Evolutionary conservation across 2,888 invertebrate genomes (phyloP).

Genomic region (Temnothorax unifasciatus): DNA sequence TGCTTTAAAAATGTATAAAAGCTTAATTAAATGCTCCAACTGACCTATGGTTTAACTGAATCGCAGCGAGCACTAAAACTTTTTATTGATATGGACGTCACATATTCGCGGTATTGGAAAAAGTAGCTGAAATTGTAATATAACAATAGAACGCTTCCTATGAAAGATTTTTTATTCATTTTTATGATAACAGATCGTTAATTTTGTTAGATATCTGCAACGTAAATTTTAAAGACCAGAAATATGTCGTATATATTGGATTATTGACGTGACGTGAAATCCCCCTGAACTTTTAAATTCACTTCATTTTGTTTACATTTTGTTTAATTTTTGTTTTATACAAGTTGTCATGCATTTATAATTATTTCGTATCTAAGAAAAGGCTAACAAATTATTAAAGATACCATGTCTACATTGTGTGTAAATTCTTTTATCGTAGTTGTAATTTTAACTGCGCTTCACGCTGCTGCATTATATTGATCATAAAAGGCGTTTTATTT

Average conservation of each 20-base stretch:
- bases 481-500: conserved; percentile 34
- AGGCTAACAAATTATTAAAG: conserved; percentile 1
- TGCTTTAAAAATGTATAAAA: conserved; percentile 64
- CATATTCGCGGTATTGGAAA: conserved; percentile 40
- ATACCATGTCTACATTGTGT: not conserved
- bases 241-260: not conserved
- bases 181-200: not conserved
- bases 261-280: not conserved
- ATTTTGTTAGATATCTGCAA: not conserved
- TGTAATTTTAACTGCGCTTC: conserved; percentile 12
- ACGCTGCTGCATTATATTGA: not conserved
- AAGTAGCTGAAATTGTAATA: conserved; percentile 7
- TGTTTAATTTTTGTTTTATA: not conserved
- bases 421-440: conserved; percentile 13
- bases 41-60: conserved; percentile 54
- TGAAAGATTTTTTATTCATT: not conserved
- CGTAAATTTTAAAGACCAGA: not conserved
- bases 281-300: not conserved
- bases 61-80: conserved; percentile 53
- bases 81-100: conserved; percentile 56
- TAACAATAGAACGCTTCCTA: conserved; percentile 28
- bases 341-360: not conserved
- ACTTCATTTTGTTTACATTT: not conserved
- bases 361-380: not conserved
- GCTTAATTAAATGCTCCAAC: conserved; percentile 62